phyloP scores from a whole-genome alignment of 53 echinoderm and acorn worm genomes.

The Crossaster papposus region DNA sequence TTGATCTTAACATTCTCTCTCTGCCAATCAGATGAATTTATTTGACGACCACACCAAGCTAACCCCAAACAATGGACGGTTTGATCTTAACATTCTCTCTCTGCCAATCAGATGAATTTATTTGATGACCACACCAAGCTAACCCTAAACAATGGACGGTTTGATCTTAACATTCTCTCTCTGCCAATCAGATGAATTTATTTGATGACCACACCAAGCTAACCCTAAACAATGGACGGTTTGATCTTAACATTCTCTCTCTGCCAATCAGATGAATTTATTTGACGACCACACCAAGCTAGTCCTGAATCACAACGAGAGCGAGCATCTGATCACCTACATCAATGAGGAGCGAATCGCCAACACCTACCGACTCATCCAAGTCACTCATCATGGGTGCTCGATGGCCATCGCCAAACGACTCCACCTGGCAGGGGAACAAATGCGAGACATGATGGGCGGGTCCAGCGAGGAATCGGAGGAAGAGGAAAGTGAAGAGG shows the following conservation, averaged over 20 bases:
- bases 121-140: slow-evolving; percentile 98
- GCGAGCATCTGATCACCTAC: slow-evolving; percentile 94
- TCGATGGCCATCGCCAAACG: slow-evolving; percentile 73
- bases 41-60: too few relatives aligned
- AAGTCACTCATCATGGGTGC: slow-evolving; percentile 95
- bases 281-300: slow-evolving; percentile 98
- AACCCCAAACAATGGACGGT: not conserved
- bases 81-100: too few relatives aligned
- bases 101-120: slow-evolving; percentile 79
- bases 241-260: not conserved
- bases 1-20: too few relatives aligned
- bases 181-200: too few relatives aligned
- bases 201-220: too few relatives aligned
- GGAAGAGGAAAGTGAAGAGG: slow-evolving; percentile 42
- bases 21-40: too few relatives aligned
- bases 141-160: slow-evolving; percentile 84
- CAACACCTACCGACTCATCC: slow-evolving; percentile 84
- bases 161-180: too few relatives aligned
- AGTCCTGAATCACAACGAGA: slow-evolving; percentile 92
- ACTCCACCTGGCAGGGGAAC: slow-evolving; percentile 74
- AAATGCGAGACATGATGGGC: slow-evolving; percentile 84
- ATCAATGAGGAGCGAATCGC: slow-evolving; percentile 88
- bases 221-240: not conserved
- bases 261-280: slow-evolving; percentile 75
- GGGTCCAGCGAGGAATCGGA: slow-evolving; percentile 33